phyloP scores from a whole-genome alignment of 2,888 invertebrate species.

The Ptilodon capucinus region DNA sequence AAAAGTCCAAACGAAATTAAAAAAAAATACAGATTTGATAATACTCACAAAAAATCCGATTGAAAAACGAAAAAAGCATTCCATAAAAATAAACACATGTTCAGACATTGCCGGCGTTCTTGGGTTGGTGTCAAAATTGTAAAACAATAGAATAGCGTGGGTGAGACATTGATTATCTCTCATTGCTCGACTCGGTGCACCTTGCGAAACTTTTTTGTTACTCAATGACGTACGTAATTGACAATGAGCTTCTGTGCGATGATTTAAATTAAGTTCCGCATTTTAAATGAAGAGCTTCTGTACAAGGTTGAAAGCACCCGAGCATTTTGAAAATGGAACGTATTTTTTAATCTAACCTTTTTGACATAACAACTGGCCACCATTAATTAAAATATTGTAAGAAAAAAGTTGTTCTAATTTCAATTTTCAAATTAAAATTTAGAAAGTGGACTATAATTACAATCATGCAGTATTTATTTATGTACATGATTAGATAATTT shows the following conservation, averaged over 20 bases:
- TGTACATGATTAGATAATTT: background rate
- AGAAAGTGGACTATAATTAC: no score
- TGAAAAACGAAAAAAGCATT: background rate
- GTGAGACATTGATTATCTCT: conserved; percentile 22
- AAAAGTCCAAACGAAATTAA: no score
- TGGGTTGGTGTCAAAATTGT: conserved; percentile 30
- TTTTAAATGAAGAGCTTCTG: background rate
- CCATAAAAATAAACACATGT: conserved; percentile 11
- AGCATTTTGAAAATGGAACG: no score
- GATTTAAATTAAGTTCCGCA: background rate
- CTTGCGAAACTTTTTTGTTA: conserved; percentile 22
- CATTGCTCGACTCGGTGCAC: conserved; percentile 15
- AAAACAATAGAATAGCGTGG: conserved; percentile 35
- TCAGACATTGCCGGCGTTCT: conserved; percentile 14
- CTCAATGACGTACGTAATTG: conserved; percentile 18
- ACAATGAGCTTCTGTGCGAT: background rate
- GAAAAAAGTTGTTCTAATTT: no score
- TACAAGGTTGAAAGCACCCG: no score
- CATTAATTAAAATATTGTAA: no score
- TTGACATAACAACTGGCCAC: no score
- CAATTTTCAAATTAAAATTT: no score
- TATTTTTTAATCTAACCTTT: no score
- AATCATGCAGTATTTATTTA: background rate
- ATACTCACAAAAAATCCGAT: background rate
- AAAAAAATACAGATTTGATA: no score